A percentile compares a stretch with the other conserved stretches of the same genome.
These are phyloP conservation scores for Cygnus atratus DNA, from an alignment of 2,113 vertebrate species.

Conservation along the genomic window DNA sequence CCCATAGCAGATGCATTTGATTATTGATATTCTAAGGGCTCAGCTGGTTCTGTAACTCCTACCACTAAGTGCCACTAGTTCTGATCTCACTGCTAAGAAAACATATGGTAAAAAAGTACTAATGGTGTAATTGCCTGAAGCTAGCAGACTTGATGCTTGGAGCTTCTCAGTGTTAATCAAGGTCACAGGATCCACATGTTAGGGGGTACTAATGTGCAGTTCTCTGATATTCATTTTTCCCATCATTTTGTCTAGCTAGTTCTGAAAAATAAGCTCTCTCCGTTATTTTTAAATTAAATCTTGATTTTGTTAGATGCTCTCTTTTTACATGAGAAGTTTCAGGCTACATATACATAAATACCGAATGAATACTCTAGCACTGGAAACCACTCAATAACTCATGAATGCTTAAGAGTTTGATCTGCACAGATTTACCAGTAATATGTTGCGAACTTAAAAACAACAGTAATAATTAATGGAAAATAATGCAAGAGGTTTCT, in stretches of 20 bases:
- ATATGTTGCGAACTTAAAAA: not conserved
- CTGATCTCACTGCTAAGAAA: not conserved
- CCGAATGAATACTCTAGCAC: not conserved
- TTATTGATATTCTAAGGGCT: not conserved
- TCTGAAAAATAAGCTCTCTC: not conserved
- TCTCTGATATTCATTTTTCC: not conserved
- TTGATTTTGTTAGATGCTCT: not conserved
- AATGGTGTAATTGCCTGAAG: not conserved
- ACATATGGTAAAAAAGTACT: not conserved
- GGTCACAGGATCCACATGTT: not conserved
- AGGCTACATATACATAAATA: not conserved
- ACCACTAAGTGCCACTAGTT: not conserved
- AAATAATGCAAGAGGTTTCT: not conserved
- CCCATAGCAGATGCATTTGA: not conserved
- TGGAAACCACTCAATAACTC: not conserved
- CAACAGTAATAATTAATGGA: not conserved
- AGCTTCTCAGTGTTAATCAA: not conserved
- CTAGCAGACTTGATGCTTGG: not conserved
- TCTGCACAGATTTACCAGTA: not conserved
- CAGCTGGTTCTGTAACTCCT: not conserved
- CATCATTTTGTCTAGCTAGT: not conserved
- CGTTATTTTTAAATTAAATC: not conserved
- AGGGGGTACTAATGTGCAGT: not conserved
- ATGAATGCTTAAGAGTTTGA: not conserved
- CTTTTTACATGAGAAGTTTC: not conserved